Evolutionary conservation across 1,140 invertebrate genomes (phyloP).

Genomic region (Tetranychus urticae): DNA sequence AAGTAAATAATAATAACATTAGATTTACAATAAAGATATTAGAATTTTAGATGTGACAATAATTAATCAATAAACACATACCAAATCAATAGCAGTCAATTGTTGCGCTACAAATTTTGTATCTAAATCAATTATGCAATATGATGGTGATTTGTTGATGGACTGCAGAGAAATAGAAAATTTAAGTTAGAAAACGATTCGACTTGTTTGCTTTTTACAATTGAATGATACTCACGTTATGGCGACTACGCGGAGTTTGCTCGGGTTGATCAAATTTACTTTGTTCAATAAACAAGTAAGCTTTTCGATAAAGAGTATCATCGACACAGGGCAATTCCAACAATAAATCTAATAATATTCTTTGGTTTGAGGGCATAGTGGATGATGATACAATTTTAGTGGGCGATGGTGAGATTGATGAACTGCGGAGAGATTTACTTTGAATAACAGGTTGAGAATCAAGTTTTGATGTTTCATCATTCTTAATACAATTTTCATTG

Average conservation of each 20-base stretch:
- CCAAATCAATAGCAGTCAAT: slow-evolving; percentile 11
- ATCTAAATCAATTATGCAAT: slow-evolving; percentile 7
- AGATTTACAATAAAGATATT: neutral
- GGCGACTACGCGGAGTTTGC: neutral
- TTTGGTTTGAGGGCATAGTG: neutral
- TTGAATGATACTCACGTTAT: neutral
- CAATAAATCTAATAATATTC: slow-evolving; percentile 1
- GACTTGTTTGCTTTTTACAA: neutral
- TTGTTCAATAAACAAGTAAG: neutral
- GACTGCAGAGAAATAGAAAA: neutral
- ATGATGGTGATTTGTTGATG: neutral
- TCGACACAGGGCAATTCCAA: slow-evolving; percentile 3
- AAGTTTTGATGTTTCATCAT: neutral
- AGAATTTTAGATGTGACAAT: neutral
- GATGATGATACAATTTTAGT: neutral
- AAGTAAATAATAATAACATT: neutral
- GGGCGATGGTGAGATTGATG: neutral
- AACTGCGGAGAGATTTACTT: neutral
- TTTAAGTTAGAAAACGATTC: neutral
- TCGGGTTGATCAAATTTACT: neutral
- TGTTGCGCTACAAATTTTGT: slow-evolving; percentile 10
- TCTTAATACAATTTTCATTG: neutral
- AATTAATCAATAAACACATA: neutral
- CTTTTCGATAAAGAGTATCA: slow-evolving; percentile 4
- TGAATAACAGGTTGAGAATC: neutral